Evolutionary conservation across 2,888 invertebrate genomes (phyloP).

Genomic region (Phymatocera aterrima): DNA sequence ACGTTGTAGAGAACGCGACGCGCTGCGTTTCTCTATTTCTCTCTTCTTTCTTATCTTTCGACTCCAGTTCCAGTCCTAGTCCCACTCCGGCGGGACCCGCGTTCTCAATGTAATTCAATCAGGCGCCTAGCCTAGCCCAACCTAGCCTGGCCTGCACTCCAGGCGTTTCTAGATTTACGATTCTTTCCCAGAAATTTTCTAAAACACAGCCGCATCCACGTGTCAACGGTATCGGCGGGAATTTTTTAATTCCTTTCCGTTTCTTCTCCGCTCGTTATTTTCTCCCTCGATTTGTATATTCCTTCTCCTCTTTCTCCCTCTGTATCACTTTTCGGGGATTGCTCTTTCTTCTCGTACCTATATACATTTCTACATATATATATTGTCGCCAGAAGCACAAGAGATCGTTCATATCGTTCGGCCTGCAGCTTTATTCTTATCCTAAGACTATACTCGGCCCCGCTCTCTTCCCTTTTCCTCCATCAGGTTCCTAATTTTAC

Average conservation of each 20-base stretch:
- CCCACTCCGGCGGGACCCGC: not conserved
- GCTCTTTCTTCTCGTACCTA: no score
- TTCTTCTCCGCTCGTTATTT: no score
- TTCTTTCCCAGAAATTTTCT: slow-evolving; percentile 54
- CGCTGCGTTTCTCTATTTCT: not conserved
- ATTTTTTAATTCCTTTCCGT: no score
- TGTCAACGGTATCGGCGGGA: slow-evolving; percentile 48
- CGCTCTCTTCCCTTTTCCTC: no score
- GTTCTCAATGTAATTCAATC: slow-evolving; percentile 54
- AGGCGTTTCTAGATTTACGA: slow-evolving; percentile 54
- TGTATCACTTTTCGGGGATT: no score
- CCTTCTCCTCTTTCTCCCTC: no score
- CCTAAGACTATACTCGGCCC: not conserved
- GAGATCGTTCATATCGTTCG: no score
- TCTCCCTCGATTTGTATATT: no score
- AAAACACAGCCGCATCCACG: slow-evolving; percentile 56
- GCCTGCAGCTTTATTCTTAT: no score
- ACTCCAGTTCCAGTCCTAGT: not conserved
- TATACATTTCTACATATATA: no score
- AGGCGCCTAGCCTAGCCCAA: slow-evolving; percentile 45
- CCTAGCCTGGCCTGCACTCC: slow-evolving; percentile 41
- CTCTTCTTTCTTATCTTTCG: not conserved
- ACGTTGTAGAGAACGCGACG: not conserved
- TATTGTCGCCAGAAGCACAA: no score
- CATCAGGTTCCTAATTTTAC: slow-evolving; percentile 15